A percentile compares a stretch with the other conserved stretches of the same genome.
phyloP scores from a whole-genome alignment of 2,113 vertebrate genomes.

The Zapus hudsonius region DNA sequence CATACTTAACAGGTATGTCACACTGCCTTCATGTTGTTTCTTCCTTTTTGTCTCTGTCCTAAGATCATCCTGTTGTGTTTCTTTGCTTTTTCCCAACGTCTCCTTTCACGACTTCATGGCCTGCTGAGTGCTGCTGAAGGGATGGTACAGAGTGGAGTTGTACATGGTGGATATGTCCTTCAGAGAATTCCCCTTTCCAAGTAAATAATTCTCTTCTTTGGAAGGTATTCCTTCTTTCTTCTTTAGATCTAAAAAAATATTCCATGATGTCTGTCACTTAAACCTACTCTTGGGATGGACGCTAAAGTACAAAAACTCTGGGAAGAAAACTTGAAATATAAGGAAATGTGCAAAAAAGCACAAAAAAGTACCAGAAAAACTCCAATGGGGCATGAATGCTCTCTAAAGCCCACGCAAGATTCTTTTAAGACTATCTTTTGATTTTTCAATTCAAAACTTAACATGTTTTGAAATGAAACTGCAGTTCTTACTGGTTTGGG shows the following conservation, averaged over 20 bases:
- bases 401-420: slow-evolving; percentile 37
- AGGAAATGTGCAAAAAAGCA: slow-evolving; percentile 60
- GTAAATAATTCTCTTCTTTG: slow-evolving; percentile 66
- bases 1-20: slow-evolving; percentile 69
- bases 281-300: slow-evolving; percentile 72
- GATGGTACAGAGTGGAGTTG: neutral
- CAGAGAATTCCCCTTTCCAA: slow-evolving; percentile 72
- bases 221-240: slow-evolving; percentile 66
- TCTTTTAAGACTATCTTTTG: slow-evolving; percentile 59
- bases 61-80: slow-evolving; percentile 57
- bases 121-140: slow-evolving; percentile 6
- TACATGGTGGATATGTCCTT: slow-evolving; percentile 21
- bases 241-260: slow-evolving; percentile 74
- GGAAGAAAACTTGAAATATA: slow-evolving; percentile 68
- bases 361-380: slow-evolving; percentile 42
- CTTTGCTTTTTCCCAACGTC: slow-evolving; percentile 59
- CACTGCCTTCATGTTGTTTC: slow-evolving; percentile 72
- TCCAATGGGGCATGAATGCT: slow-evolving; percentile 65
- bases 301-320: slow-evolving; percentile 62
- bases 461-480: slow-evolving; percentile 54
- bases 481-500: slow-evolving; percentile 1
- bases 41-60: slow-evolving; percentile 72
- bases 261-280: slow-evolving; percentile 76
- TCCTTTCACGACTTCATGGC: slow-evolving; percentile 19
- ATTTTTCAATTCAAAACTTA: slow-evolving; percentile 67